A percentile compares a stretch with the other conserved stretches of the same genome.
These are phyloP conservation scores for Pseudorasbora parva DNA, from an alignment of 2,113 vertebrate genomes.

Conservation along the genomic window DNA sequence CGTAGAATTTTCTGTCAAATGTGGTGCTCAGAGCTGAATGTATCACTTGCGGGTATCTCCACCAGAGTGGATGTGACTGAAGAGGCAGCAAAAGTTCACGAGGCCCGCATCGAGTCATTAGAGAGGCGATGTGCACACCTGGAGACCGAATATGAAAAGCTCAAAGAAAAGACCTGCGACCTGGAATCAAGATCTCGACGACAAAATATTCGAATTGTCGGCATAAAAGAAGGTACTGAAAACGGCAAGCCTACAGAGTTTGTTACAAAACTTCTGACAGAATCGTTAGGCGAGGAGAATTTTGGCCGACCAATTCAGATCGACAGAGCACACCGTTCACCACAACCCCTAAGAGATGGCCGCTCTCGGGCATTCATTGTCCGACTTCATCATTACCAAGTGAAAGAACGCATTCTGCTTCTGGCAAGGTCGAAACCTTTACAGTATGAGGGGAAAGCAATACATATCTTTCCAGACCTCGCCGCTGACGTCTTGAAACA, in stretches of 20 bases:
- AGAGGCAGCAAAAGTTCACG: background rate
- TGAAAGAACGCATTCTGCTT: background rate
- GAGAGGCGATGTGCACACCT: background rate
- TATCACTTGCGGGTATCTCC: background rate
- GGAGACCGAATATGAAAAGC: background rate
- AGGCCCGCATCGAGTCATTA: background rate
- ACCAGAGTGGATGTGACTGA: background rate
- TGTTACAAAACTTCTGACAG: background rate
- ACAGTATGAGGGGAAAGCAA: background rate
- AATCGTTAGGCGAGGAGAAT: background rate
- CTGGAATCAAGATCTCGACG: background rate
- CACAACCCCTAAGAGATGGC: background rate
- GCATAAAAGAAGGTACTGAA: background rate
- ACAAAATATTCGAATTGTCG: background rate
- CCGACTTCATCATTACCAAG: background rate
- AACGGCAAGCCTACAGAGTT: background rate
- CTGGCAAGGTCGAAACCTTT: background rate
- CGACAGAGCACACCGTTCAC: background rate
- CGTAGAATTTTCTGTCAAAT: too few relatives aligned
- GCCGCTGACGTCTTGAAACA: too few relatives aligned
- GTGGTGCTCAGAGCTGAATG: background rate
- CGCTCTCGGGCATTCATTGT: background rate
- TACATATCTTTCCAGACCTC: too few relatives aligned
- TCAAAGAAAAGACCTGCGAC: background rate
- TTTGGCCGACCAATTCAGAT: background rate